Evolutionary conservation across 2,113 vertebrate species (phyloP).

Genomic region (Scophthalmus maximus): DNA sequence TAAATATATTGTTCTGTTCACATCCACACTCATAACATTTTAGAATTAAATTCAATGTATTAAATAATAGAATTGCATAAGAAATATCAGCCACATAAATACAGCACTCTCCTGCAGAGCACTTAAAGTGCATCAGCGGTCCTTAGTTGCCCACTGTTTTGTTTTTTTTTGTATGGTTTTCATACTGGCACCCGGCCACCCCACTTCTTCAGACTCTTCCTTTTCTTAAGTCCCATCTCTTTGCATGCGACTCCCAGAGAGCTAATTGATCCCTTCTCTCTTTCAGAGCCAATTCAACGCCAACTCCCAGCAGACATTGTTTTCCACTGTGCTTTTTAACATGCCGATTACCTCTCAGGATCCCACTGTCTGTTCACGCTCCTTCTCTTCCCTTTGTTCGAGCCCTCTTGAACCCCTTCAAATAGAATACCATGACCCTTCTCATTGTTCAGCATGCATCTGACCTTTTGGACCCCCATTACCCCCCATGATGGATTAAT

Average conservation of each 20-base stretch:
- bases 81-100: too few relatives aligned
- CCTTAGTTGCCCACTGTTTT: constrained; percentile 63
- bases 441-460: constrained; percentile 12
- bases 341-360: constrained; percentile 63
- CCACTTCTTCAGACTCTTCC: constrained; percentile 22
- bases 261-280: constrained; percentile 68
- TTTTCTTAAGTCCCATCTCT: constrained; percentile 21
- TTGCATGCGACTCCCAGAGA: constrained; percentile 21
- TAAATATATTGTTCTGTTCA: constrained; percentile 55
- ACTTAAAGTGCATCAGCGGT: constrained; percentile 35
- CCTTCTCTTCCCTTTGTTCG: neutral
- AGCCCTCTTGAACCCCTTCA: constrained; percentile 8
- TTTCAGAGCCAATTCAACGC: constrained; percentile 75
- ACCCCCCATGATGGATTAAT: constrained; percentile 35
- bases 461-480: constrained; percentile 43
- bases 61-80: too few relatives aligned
- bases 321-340: constrained; percentile 67
- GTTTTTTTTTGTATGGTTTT: neutral
- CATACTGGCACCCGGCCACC: constrained; percentile 29
- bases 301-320: constrained; percentile 70
- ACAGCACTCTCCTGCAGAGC: too few relatives aligned
- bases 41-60: too few relatives aligned
- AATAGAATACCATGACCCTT: constrained; percentile 13
- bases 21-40: constrained; percentile 25
- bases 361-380: constrained; percentile 9